Conservation (phyloP, 92 coral and sea anemone species). For the Virgularia gustaviana region DNA sequence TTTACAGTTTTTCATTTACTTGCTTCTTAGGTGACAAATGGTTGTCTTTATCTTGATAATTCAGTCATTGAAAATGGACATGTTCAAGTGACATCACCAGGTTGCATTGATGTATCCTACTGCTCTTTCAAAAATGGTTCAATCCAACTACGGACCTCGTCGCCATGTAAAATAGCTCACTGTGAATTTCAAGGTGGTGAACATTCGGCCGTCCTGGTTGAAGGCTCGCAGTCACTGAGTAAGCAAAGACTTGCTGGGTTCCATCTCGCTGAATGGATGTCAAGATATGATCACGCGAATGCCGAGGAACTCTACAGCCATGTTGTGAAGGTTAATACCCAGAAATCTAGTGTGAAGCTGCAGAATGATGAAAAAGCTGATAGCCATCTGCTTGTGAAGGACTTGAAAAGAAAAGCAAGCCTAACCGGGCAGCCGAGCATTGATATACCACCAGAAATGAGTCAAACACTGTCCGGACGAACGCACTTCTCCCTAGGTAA, state of each 20-base stretch:
- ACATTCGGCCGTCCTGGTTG: constrained; percentile 71
- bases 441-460: constrained; percentile 55
- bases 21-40: constrained; percentile 71
- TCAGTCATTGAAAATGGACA: constrained; percentile 89
- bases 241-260: constrained; percentile 72
- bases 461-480: constrained; percentile 39
- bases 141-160: constrained; percentile 75
- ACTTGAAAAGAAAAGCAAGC: constrained; percentile 13
- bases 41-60: constrained; percentile 82
- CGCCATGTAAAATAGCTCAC: constrained; percentile 78
- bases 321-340: constrained; percentile 43
- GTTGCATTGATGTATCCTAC: constrained; percentile 73
- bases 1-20: background rate
- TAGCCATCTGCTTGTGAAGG: constrained; percentile 25
- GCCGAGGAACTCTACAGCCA: constrained; percentile 75
- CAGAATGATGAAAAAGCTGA: constrained; percentile 33
- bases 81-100: constrained; percentile 82
- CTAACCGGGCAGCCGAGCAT: constrained; percentile 35
- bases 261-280: constrained; percentile 83
- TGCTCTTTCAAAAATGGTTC: constrained; percentile 71
- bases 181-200: constrained; percentile 86
- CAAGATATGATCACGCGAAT: constrained; percentile 51
- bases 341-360: constrained; percentile 11
- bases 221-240: constrained; percentile 82
- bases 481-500: constrained; percentile 58